Evolutionary conservation across 2,888 invertebrate species (phyloP), one percentile per base, ranked within the genome.

Genomic region (Allygus modestus): DNA sequence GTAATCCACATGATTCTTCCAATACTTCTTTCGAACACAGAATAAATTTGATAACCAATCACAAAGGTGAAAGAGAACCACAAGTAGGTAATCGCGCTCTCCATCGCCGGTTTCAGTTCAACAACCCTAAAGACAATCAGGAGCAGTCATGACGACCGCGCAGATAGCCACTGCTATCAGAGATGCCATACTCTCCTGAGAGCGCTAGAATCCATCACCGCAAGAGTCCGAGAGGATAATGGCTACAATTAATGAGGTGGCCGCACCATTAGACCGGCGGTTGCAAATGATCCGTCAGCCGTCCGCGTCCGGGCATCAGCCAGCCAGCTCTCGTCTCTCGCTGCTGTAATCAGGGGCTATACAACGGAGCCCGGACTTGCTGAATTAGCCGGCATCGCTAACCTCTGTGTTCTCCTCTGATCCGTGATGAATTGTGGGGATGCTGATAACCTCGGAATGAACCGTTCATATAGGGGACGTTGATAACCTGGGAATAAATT

Each of bases 161-260:
- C 15, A 58, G 23, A 58, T 26, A 65, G 65, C 28, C 15, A 17
- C 17, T 31, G 31, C 28, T 65, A 65, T 65, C 65, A 65, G 65
- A 41, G 37, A 71, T 71, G 41, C 71, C 71, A 41, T 71, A 17
- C 1, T 37, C 41, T 28, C 7, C 23, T 61, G 69, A 61, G 17
- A 69, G 12, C 20, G n/a, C 69, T 69, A n/a, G 69, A 71, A 71
- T 71, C 23, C 71, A 71, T 71, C 71, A 71, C 41, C 5, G 41
- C 61, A 69, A 15, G 11, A 61, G 31, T n/a, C n/a, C 1, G 71
- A 71, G 41, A 71, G 41, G 71, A 71, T 71, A 71, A 71, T 71
- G 71, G 71, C 65, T 71, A 71, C 71, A 71, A 71, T 71, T 71
- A 71, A 71, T 71, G 71, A 71, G 71, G 37, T 41, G 71, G 71